These are phyloP conservation scores for Tapera naevia DNA, from an alignment of 2,797 vertebrate genomes.

Conservation along the genomic window DNA sequence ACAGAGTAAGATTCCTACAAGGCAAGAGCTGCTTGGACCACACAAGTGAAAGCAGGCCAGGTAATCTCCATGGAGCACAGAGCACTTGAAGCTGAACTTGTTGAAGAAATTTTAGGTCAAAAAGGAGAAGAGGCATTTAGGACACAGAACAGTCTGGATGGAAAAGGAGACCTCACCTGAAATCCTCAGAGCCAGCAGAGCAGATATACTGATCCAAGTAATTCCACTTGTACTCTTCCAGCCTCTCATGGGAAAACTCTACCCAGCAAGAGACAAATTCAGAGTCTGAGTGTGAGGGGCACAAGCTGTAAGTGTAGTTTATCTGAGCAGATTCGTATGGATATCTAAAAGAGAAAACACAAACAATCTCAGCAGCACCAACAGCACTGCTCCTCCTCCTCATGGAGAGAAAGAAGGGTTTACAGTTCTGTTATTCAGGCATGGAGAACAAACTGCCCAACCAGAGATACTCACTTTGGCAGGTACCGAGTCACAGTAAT, in stretches of 20 bases:
- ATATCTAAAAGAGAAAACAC: conserved; percentile 78
- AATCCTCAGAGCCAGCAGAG: conserved; percentile 95
- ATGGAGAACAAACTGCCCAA: neutral
- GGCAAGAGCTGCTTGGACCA: neutral
- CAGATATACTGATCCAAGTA: conserved; percentile 99
- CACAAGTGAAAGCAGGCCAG: conserved; percentile 27
- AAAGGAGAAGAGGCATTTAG: conserved; percentile 35
- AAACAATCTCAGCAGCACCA: neutral
- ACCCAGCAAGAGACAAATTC: conserved; percentile 97
- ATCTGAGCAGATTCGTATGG: conserved; percentile 94
- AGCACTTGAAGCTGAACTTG: neutral
- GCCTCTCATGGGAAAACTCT: conserved; percentile 93
- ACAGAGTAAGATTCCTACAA: neutral
- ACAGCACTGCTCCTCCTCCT: neutral
- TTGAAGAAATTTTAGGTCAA: conserved; percentile 20
- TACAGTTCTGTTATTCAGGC: neutral
- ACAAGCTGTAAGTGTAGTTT: conserved; percentile 95
- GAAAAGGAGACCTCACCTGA: conserved; percentile 82
- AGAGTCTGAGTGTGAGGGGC: conserved; percentile 90
- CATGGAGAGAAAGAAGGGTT: neutral
- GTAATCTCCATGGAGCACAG: neutral
- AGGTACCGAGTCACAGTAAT: conserved; percentile 97
- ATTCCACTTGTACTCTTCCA: conserved; percentile 99
- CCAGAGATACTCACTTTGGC: conserved; percentile 87
- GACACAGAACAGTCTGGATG: conserved; percentile 21